A percentile compares a stretch with the other conserved stretches of the same genome.
These are phyloP conservation scores for Brienomyrus longianalis DNA, from an alignment of 2,113 vertebrate species.

Conservation along the genomic window DNA sequence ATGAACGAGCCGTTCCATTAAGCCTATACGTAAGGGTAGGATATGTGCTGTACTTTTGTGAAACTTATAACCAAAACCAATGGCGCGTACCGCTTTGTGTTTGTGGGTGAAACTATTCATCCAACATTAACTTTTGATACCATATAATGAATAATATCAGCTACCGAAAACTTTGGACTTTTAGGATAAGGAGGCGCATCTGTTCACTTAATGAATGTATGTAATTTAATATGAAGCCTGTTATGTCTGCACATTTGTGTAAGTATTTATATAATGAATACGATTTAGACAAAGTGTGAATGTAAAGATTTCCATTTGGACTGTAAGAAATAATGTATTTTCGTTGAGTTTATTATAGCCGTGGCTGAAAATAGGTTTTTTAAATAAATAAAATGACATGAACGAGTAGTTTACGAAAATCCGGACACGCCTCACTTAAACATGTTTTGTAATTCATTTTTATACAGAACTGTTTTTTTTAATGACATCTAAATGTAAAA, in stretches of 20 bases:
- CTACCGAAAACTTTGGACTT: neutral
- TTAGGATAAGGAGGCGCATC: neutral
- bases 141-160: neutral
- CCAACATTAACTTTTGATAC: neutral
- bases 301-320: neutral
- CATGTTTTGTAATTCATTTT: neutral
- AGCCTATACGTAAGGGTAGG: neutral
- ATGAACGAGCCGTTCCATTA: neutral
- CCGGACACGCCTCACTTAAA: neutral
- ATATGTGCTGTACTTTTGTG: neutral
- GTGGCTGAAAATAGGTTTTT: neutral
- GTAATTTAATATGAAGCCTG: neutral
- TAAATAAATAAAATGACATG: neutral
- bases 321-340: neutral
- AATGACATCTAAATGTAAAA: neutral
- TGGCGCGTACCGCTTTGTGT: neutral
- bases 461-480: neutral
- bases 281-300: neutral
- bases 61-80: neutral
- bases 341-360: neutral
- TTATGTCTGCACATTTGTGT: neutral
- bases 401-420: neutral
- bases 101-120: neutral
- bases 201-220: neutral
- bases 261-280: neutral